Conservation (phyloP, 2,797 vertebrate genomes). For the Sciurus carolinensis region DNA sequence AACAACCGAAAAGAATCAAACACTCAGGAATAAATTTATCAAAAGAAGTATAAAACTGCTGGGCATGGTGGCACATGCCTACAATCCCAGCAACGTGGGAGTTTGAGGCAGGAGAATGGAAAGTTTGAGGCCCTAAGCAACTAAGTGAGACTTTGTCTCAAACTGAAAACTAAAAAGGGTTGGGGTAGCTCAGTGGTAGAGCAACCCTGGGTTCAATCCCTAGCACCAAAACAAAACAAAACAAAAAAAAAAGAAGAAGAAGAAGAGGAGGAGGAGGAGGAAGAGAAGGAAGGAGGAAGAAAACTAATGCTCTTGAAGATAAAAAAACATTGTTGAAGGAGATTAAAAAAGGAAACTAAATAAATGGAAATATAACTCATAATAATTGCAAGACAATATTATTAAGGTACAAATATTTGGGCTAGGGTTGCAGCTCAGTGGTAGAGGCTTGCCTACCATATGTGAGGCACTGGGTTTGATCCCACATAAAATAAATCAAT, state of each 20-base stretch:
- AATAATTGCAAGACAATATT: neutral
- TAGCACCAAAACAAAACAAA: no score
- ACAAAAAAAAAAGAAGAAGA: no score
- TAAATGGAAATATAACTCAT: neutral
- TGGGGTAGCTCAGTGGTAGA: no score
- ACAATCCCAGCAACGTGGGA: neutral
- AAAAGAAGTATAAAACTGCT: neutral
- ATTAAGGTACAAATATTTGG: neutral
- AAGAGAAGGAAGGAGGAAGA: neutral
- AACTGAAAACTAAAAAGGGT: no score
- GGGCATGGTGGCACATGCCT: neutral
- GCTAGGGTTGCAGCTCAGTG: no score
- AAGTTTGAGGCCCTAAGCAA: neutral
- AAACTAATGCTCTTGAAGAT: neutral
- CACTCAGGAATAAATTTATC: slow-evolving; percentile 33
- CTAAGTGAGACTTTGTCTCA: no score
- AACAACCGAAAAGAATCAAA: slow-evolving; percentile 17
- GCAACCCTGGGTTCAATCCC: no score
- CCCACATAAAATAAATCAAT: no score
- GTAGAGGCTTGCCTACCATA: no score
- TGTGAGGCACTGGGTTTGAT: no score
- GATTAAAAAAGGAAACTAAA: neutral
- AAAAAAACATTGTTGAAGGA: neutral
- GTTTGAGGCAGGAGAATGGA: neutral
- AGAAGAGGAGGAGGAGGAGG: no score